Conservation (phyloP, 2,113 vertebrate genomes). For the Indri indri region DNA sequence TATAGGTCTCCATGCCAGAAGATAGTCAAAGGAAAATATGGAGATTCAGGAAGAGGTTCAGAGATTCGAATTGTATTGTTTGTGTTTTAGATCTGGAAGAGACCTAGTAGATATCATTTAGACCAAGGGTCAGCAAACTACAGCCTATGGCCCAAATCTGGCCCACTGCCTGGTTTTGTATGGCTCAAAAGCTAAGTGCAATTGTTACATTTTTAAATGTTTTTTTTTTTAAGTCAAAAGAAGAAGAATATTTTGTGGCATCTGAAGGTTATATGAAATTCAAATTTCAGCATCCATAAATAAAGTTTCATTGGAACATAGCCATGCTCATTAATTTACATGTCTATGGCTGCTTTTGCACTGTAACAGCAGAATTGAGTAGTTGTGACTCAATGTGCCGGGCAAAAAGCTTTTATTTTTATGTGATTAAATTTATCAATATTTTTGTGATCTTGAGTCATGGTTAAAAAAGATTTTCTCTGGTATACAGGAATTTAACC, state of each 20-base stretch:
- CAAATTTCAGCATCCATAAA: slow-evolving; percentile 16
- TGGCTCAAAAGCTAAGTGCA: background rate
- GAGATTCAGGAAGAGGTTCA: background rate
- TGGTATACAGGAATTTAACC: slow-evolving; percentile 8
- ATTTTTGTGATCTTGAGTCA: slow-evolving; percentile 32
- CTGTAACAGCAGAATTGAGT: background rate
- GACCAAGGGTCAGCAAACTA: background rate
- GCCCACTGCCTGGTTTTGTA: background rate
- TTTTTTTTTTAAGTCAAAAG: slow-evolving; percentile 21
- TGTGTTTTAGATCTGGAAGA: background rate
- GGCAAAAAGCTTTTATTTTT: slow-evolving; percentile 13
- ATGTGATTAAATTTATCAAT: slow-evolving; percentile 4
- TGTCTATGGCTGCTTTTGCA: background rate
- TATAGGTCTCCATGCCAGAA: background rate
- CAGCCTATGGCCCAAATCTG: background rate
- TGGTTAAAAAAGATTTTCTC: background rate
- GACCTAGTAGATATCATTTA: background rate
- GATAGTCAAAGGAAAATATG: background rate
- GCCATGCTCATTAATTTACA: background rate
- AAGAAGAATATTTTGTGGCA: slow-evolving; percentile 9
- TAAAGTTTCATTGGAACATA: background rate
- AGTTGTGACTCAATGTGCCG: background rate
- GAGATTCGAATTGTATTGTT: background rate
- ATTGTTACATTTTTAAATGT: background rate
- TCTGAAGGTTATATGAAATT: background rate